A percentile compares a stretch with the other conserved stretches of the same genome.
phyloP scores from a whole-genome alignment of 2,113 vertebrate genomes.

The Gasterosteus nipponicus region DNA sequence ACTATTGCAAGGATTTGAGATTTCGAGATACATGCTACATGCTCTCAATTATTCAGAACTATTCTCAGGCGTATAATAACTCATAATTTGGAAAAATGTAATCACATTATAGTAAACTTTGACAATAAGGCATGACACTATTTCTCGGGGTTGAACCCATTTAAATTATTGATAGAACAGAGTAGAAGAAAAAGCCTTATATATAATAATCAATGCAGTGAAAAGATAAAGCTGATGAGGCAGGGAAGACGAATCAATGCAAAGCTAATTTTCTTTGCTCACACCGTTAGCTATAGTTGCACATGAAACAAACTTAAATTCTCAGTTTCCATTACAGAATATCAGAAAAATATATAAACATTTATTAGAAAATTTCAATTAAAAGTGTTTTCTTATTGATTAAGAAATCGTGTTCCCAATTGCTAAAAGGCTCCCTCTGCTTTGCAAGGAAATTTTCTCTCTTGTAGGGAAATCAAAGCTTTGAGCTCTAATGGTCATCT shows the following conservation, averaged over 20 bases:
- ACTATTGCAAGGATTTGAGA: not conserved
- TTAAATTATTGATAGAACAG: not conserved
- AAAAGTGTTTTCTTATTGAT: not conserved
- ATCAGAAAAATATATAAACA: not conserved
- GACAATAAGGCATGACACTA: not conserved
- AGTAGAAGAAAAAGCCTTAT: not conserved
- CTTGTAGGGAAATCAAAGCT: not conserved
- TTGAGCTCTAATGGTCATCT: not conserved
- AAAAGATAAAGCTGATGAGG: too few relatives aligned
- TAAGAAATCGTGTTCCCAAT: not conserved
- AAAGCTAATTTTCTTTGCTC: not conserved
- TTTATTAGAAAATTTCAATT: not conserved
- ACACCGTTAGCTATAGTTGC: not conserved
- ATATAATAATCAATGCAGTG: not conserved
- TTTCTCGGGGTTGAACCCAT: not conserved
- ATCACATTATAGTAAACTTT: constrained; percentile 15
- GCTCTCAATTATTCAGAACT: not conserved
- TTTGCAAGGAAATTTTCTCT: not conserved
- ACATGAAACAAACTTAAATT: not conserved
- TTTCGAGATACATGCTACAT: not conserved
- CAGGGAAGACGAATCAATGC: not conserved
- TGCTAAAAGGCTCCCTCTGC: not conserved
- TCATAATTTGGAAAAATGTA: not conserved
- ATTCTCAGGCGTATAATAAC: not conserved
- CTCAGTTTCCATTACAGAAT: not conserved